A percentile compares a stretch with the other conserved stretches of the same genome.
phyloP scores from a whole-genome alignment of 2,113 vertebrate genomes.

The Cranoglanis bouderius region DNA sequence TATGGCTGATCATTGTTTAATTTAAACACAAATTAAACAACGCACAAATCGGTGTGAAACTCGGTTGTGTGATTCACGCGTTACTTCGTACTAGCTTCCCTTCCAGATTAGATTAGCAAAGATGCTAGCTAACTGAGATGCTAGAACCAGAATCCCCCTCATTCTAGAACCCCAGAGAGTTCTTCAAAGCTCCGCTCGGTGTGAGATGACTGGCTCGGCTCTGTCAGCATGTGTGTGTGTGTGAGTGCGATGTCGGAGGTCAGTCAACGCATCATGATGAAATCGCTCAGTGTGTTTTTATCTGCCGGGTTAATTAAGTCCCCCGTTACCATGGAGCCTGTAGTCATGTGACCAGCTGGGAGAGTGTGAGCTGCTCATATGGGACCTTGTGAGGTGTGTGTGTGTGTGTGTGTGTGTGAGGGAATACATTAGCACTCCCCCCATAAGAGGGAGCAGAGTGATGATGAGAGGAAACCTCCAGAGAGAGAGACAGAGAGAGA shows the following conservation, averaged over 20 bases:
- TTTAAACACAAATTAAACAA: background rate
- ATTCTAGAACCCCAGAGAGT: background rate
- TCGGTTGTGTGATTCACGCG: background rate
- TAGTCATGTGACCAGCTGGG: constrained; percentile 48
- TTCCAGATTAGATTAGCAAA: background rate
- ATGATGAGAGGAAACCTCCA: constrained; percentile 44
- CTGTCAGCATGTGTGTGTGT: background rate
- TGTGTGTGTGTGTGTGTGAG: constrained; percentile 36
- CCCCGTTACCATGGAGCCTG: constrained; percentile 45
- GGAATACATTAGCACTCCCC: constrained; percentile 41
- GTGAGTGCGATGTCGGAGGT: constrained; percentile 15
- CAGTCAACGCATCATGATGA: background rate
- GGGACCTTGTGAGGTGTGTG: constrained; percentile 34
- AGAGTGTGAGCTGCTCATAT: constrained; percentile 45
- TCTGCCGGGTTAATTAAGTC: constrained; percentile 48
- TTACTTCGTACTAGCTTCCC: background rate
- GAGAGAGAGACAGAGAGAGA: constrained; percentile 25
- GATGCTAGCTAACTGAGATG: background rate
- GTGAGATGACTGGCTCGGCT: background rate
- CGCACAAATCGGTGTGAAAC: background rate
- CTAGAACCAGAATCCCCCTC: background rate
- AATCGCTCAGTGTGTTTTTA: constrained; percentile 34
- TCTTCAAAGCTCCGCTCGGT: background rate
- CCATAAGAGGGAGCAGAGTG: constrained; percentile 33
- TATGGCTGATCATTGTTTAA: no score